Conservation (phyloP, 2,113 vertebrate genomes). For the Fukomys damarensis region DNA sequence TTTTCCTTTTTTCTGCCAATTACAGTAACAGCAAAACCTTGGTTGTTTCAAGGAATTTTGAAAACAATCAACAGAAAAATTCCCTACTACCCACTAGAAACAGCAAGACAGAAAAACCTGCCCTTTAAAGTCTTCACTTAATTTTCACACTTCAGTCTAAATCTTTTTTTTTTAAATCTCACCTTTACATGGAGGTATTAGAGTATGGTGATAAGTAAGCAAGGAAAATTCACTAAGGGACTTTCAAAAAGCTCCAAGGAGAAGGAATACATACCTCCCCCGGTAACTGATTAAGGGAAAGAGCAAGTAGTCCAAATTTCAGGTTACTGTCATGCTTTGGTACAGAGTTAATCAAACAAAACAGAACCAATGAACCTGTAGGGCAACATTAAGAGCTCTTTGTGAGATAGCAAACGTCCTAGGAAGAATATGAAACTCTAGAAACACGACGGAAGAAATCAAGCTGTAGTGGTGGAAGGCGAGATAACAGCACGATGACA, state of each 20-base stretch:
- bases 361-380: background rate
- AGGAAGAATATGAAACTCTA: background rate
- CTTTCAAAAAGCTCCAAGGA: background rate
- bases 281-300: background rate
- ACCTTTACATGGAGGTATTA: background rate
- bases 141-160: background rate
- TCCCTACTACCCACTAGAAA: background rate
- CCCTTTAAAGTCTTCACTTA: background rate
- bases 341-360: constrained; percentile 11
- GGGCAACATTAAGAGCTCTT: constrained; percentile 33
- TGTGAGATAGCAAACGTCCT: background rate
- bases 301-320: background rate
- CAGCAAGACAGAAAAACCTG: background rate
- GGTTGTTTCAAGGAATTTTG: background rate
- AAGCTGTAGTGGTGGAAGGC: background rate
- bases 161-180: background rate
- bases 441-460: background rate
- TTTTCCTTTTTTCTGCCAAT: background rate
- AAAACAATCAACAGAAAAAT: background rate
- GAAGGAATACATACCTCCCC: background rate
- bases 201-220: background rate
- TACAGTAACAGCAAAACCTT: background rate
- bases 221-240: constrained; percentile 29
- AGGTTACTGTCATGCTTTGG: background rate
- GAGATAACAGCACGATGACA: background rate